These are phyloP conservation scores for Empidonax traillii DNA, from an alignment of 2,113 vertebrate species.

Conservation along the genomic window DNA sequence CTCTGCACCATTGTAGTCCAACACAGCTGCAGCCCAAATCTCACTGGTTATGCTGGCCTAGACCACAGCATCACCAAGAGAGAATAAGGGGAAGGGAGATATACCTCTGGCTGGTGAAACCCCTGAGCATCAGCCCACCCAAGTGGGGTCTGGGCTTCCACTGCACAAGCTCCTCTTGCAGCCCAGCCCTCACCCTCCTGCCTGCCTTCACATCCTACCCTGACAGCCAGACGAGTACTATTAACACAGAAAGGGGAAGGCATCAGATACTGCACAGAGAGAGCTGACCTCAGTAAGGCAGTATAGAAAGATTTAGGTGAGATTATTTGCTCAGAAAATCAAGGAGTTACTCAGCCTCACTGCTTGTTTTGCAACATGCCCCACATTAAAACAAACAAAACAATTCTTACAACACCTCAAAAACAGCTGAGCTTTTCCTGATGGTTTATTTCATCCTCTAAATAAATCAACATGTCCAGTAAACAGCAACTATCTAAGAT, in stretches of 20 bases:
- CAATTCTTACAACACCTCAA: background rate
- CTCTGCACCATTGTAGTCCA: fast-evolving
- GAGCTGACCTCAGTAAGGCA: background rate
- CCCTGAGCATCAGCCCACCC: background rate
- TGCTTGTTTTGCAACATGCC: background rate
- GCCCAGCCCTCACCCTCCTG: background rate
- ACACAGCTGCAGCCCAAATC: background rate
- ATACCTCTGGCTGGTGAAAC: background rate
- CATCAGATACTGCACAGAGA: background rate
- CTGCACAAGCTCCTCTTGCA: background rate
- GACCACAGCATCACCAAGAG: background rate
- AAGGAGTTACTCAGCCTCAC: background rate
- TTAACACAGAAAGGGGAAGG: background rate
- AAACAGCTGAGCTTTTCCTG: background rate
- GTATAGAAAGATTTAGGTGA: background rate
- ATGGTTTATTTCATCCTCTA: background rate
- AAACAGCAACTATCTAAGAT: background rate
- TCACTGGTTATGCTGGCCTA: background rate
- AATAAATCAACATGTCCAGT: background rate
- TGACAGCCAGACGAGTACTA: background rate
- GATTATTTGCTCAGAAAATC: background rate
- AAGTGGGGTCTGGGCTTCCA: background rate
- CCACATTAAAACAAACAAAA: background rate
- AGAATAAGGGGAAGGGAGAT: background rate
- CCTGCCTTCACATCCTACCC: background rate